These are phyloP conservation scores for Schizopygopsis malacanthus DNA, from an alignment of 2,797 vertebrate genomes.

Conservation along the genomic window DNA sequence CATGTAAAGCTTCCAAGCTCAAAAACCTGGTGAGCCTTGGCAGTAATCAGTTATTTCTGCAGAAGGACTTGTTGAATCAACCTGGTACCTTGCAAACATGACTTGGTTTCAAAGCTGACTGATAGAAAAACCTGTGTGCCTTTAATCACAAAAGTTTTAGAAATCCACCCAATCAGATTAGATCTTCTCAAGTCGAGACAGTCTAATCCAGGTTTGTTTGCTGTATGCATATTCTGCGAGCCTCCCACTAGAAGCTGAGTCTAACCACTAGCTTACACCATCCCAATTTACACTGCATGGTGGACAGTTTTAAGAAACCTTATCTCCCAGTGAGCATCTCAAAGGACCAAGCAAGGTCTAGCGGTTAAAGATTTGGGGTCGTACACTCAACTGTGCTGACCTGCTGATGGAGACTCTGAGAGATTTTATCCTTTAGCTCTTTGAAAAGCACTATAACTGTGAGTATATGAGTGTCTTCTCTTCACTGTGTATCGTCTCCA, in stretches of 20 bases:
- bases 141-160: not conserved
- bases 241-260: not conserved
- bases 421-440: constrained; percentile 18
- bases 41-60: not conserved
- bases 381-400: constrained; percentile 13
- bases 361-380: not conserved
- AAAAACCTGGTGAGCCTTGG: not conserved
- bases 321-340: not conserved
- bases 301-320: not conserved
- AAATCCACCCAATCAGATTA: not conserved
- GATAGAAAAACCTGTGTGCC: not conserved
- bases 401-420: not conserved
- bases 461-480: not conserved
- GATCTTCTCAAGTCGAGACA: not conserved
- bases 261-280: not conserved
- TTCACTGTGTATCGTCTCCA: constrained; percentile 20
- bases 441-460: not conserved
- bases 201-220: not conserved
- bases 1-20: not conserved
- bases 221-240: not conserved
- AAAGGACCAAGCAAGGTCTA: not conserved
- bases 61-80: not conserved
- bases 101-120: not conserved
- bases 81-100: not conserved
- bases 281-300: not conserved